Evolutionary conservation across 2,888 invertebrate genomes (phyloP).

Genomic region (Gymnoscelis rufifasciata): DNA sequence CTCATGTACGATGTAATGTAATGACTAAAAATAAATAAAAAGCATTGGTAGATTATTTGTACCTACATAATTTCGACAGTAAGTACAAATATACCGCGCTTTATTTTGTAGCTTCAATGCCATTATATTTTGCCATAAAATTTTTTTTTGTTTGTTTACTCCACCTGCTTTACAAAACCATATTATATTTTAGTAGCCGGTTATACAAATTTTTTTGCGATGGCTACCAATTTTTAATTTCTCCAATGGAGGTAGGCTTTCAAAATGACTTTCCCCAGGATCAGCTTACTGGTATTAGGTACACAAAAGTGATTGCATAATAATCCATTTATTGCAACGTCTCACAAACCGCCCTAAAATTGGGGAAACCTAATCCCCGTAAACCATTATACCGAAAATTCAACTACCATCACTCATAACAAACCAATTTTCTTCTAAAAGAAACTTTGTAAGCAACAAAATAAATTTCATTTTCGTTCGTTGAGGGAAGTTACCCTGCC

Average conservation of each 20-base stretch:
- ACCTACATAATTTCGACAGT: too few species aligned
- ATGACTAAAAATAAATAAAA: too few species aligned
- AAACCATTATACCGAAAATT: slow-evolving; percentile 72
- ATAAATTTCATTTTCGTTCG: slow-evolving; percentile 54
- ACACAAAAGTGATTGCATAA: slow-evolving; percentile 59
- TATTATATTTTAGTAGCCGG: too few species aligned
- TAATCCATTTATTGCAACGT: slow-evolving; percentile 69
- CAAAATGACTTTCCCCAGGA: slow-evolving; percentile 19
- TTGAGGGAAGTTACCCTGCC: slow-evolving; percentile 41
- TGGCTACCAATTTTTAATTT: slow-evolving; percentile 4
- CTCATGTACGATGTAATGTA: too few species aligned
- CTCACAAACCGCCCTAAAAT: slow-evolving; percentile 56
- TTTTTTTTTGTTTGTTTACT: too few species aligned
- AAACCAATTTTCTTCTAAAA: slow-evolving; percentile 33
- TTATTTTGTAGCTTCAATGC: too few species aligned
- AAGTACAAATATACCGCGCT: too few species aligned
- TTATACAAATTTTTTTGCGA: neutral
- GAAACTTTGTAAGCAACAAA: slow-evolving; percentile 41
- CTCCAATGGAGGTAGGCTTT: slow-evolving; percentile 20
- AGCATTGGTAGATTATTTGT: too few species aligned
- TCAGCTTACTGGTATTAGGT: slow-evolving; percentile 21
- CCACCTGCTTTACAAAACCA: too few species aligned
- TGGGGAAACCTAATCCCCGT: slow-evolving; percentile 74
- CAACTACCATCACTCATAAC: slow-evolving; percentile 59
- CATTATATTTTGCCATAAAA: too few species aligned